A percentile compares a stretch with the other conserved stretches of the same genome.
Evolutionary conservation across 1,140 invertebrate species (phyloP).

Genomic region (Andrena cerasifolii): DNA sequence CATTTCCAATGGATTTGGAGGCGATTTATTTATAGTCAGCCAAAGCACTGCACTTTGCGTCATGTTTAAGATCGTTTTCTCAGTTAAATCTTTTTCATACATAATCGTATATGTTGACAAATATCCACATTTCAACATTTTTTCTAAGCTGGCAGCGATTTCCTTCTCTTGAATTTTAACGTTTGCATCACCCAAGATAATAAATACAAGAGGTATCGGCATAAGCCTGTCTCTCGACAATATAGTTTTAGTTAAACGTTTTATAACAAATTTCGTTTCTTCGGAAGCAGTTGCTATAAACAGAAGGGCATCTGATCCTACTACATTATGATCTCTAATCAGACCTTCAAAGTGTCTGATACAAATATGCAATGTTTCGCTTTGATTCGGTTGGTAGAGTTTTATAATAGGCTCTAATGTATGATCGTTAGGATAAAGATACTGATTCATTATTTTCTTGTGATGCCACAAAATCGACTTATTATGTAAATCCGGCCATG

Average conservation of each 20-base stretch:
- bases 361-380: constrained; percentile 74
- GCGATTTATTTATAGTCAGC: constrained; percentile 83
- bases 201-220: constrained; percentile 74
- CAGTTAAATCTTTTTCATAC: constrained; percentile 77
- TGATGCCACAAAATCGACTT: constrained; percentile 69
- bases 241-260: constrained; percentile 73
- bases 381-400: constrained; percentile 68
- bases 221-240: constrained; percentile 72
- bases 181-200: constrained; percentile 65
- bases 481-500: constrained; percentile 81
- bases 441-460: constrained; percentile 72
- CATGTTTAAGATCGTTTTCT: constrained; percentile 79
- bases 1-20: constrained; percentile 83
- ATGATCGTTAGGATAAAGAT: constrained; percentile 68
- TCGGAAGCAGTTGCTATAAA: constrained; percentile 72
- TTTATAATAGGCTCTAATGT: constrained; percentile 73
- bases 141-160: constrained; percentile 57
- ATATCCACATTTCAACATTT: constrained; percentile 74
- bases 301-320: constrained; percentile 74
- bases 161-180: constrained; percentile 39
- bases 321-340: constrained; percentile 63
- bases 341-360: constrained; percentile 74
- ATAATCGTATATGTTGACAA: constrained; percentile 75
- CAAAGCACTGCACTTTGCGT: constrained; percentile 84
- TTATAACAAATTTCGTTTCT: constrained; percentile 53